Percentiles rank a stretch among this genome's conserved stretches.
Conservation (phyloP, 2,888 invertebrate species). For the Acronicta aceris region DNA sequence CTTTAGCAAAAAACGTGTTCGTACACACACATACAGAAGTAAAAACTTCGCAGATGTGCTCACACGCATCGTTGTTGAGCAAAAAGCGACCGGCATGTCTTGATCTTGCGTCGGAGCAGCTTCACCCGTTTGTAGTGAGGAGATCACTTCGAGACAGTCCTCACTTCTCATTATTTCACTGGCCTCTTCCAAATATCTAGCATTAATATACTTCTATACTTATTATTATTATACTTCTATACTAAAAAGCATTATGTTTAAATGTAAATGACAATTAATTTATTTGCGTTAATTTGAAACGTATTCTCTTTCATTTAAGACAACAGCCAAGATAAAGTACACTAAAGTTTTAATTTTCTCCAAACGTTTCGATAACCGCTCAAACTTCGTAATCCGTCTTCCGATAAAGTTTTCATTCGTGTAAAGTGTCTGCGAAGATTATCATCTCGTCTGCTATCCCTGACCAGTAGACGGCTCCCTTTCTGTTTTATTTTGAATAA, state of each 20-base stretch:
- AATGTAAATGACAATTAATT: too few relatives aligned
- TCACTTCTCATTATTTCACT: conserved; percentile 26
- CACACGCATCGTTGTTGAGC: conserved; percentile 75
- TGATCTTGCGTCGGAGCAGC: conserved; percentile 63
- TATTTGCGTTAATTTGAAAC: conserved; percentile 1
- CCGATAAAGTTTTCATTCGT: conserved; percentile 44
- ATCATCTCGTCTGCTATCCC: conserved; percentile 45
- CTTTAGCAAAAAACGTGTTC: conserved; percentile 69
- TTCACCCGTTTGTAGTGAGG: conserved; percentile 53
- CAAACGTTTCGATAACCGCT: conserved; percentile 32
- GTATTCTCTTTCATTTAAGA: conserved; percentile 3
- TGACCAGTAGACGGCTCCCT: conserved; percentile 32
- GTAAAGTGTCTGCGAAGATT: conserved; percentile 44
- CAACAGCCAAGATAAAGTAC: conserved; percentile 10
- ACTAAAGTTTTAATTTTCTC: conserved; percentile 28
- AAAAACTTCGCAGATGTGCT: conserved; percentile 83
- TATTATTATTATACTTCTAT: too few relatives aligned
- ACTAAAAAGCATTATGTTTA: too few relatives aligned
- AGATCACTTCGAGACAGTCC: conserved; percentile 11
- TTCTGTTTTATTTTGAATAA: conserved; percentile 65
- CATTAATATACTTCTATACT: too few relatives aligned
- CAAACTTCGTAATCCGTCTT: conserved; percentile 52
- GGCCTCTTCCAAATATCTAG: too few relatives aligned
- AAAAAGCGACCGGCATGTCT: conserved; percentile 74
- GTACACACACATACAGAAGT: conserved; percentile 66